These are phyloP conservation scores for Junco hyemalis DNA, from an alignment of 2,113 vertebrate species.

Conservation along the genomic window DNA sequence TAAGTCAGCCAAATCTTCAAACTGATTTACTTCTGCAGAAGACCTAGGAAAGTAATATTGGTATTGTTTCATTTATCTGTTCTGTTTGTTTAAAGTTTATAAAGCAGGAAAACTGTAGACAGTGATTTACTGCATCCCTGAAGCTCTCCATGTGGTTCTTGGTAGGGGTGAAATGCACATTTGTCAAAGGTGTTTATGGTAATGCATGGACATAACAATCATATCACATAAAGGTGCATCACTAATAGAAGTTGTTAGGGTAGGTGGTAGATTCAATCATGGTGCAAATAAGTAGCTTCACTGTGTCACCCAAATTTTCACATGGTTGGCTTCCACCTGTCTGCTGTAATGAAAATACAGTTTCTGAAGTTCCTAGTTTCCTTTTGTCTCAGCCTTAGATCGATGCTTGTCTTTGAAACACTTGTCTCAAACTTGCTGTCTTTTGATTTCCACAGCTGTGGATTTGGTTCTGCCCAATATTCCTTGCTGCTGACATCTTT, in stretches of 20 bases:
- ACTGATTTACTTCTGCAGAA: not conserved
- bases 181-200: not conserved
- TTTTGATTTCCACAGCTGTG: not conserved
- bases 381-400: not conserved
- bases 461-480: not conserved
- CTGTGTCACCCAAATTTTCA: not conserved
- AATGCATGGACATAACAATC: not conserved
- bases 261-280: not conserved
- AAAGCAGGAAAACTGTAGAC: not conserved
- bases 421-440: not conserved
- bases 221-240: not conserved
- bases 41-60: not conserved
- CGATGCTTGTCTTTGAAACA: not conserved
- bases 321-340: not conserved
- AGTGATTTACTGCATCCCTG: not conserved
- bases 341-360: not conserved
- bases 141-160: not conserved
- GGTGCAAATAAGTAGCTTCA: not conserved
- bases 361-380: rapidly evolving
- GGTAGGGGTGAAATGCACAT: not conserved
- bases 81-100: not conserved
- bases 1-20: not conserved
- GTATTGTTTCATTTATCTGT: not conserved
- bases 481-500: not conserved
- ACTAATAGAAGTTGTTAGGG: not conserved